Conservation (phyloP, 2,888 invertebrate species). For the Thereva unica region DNA sequence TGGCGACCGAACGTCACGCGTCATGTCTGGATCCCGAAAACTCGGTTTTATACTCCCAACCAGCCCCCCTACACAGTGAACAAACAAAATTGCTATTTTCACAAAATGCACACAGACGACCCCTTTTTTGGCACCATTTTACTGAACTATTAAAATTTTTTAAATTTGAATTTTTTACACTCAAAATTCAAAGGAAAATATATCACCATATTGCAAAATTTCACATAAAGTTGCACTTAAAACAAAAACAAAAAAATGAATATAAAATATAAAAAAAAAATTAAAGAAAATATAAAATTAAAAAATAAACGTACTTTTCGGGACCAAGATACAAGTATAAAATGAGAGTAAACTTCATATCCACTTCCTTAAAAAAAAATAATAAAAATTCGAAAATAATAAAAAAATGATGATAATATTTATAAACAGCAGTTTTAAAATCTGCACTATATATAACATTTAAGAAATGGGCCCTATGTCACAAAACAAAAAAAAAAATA, state of each 20-base stretch:
- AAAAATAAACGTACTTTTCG: conserved; percentile 24
- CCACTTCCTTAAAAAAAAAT: conserved; percentile 31
- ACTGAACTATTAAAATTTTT: too few relatives aligned
- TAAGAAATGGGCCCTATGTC: conserved; percentile 26
- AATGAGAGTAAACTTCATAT: conserved; percentile 24
- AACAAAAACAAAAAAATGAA: conserved; percentile 26
- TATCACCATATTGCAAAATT: conserved; percentile 27
- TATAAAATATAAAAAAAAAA: background rate
- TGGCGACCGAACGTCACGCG: too few relatives aligned
- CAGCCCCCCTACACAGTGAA: too few relatives aligned
- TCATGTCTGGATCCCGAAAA: too few relatives aligned
- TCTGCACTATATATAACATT: conserved; percentile 15
- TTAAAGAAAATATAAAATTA: background rate
- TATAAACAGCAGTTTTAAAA: conserved; percentile 12
- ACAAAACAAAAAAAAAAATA: conserved; percentile 22
- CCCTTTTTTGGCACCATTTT: too few relatives aligned
- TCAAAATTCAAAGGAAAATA: conserved; percentile 20
- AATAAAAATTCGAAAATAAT: conserved; percentile 1
- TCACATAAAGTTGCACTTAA: conserved; percentile 25
- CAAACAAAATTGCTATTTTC: too few relatives aligned
- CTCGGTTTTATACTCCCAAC: too few relatives aligned
- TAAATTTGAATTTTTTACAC: conserved; percentile 7
- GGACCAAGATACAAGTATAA: conserved; percentile 32
- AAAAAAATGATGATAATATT: background rate
- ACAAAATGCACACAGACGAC: too few relatives aligned